phyloP scores from a whole-genome alignment of 2,888 invertebrate species.

The Malachius bipustulatus region DNA sequence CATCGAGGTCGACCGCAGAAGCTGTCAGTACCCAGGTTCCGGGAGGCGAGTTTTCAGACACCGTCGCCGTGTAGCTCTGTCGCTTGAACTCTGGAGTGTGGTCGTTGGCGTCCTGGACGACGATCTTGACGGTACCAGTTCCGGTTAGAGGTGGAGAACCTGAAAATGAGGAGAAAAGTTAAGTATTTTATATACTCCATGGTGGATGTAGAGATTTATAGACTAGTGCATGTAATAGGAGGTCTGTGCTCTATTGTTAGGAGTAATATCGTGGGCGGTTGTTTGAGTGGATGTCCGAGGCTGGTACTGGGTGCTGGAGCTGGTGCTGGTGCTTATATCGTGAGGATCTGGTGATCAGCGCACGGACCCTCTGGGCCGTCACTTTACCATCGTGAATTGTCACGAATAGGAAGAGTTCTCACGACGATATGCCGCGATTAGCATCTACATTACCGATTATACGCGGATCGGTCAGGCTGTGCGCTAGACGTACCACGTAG shows the following conservation, averaged over 20 bases:
- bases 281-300: too few species aligned
- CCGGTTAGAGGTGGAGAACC: conserved; percentile 88
- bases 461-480: too few species aligned
- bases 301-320: too few species aligned
- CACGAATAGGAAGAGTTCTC: conserved; percentile 29
- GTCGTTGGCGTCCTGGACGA: conserved; percentile 91
- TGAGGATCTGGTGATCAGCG: too few species aligned
- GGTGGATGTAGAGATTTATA: too few species aligned
- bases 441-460: conserved; percentile 33
- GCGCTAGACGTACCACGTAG: too few species aligned
- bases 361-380: conserved; percentile 22
- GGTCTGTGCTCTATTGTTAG: too few species aligned
- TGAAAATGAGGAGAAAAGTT: conserved; percentile 42
- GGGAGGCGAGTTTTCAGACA: conserved; percentile 71
- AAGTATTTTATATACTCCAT: too few species aligned
- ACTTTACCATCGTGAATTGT: conserved; percentile 28
- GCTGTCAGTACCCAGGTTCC: conserved; percentile 70
- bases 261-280: too few species aligned
- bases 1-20: conserved; percentile 69
- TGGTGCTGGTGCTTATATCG: too few species aligned
- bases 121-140: conserved; percentile 77
- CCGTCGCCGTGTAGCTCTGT: conserved; percentile 63
- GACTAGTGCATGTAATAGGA: too few species aligned
- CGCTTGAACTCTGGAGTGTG: conserved; percentile 80
- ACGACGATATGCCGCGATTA: conserved; percentile 30